These are phyloP conservation scores for Formica aserva DNA, from an alignment of 2,888 invertebrate genomes.

Conservation along the genomic window DNA sequence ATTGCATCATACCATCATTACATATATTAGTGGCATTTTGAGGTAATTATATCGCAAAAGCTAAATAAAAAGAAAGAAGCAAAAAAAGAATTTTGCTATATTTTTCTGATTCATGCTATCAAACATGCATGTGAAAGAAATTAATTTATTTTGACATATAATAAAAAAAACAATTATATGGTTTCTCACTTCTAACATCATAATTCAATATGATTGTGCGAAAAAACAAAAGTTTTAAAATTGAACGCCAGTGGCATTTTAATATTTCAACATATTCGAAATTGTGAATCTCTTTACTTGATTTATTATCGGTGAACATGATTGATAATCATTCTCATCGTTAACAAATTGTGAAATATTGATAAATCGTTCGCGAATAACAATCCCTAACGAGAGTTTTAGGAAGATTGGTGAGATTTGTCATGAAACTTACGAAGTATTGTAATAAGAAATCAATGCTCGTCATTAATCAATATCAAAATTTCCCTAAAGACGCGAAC, in stretches of 20 bases:
- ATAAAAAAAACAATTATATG: background rate
- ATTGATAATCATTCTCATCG: slow-evolving; percentile 8
- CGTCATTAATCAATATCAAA: slow-evolving; percentile 29
- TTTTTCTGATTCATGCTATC: background rate
- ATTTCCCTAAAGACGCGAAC: background rate
- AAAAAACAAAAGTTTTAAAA: background rate
- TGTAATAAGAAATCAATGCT: slow-evolving; percentile 34
- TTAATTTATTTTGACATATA: background rate
- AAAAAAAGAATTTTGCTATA: background rate
- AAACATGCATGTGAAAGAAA: background rate
- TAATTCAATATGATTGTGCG: background rate
- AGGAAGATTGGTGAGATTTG: slow-evolving; percentile 26
- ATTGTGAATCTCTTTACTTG: background rate
- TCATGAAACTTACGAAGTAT: background rate
- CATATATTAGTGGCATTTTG: background rate
- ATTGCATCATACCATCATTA: slow-evolving; percentile 23
- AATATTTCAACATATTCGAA: background rate
- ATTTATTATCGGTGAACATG: background rate
- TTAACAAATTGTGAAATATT: slow-evolving; percentile 34
- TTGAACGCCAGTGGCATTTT: background rate
- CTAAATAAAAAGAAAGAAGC: background rate
- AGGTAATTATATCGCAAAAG: background rate
- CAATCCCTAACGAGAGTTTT: background rate
- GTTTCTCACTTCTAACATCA: background rate
- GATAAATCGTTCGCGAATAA: slow-evolving; percentile 6